These are phyloP conservation scores for Myoxocephalus aenaeus DNA, from an alignment of 2,797 vertebrate genomes.

Conservation along the genomic window DNA sequence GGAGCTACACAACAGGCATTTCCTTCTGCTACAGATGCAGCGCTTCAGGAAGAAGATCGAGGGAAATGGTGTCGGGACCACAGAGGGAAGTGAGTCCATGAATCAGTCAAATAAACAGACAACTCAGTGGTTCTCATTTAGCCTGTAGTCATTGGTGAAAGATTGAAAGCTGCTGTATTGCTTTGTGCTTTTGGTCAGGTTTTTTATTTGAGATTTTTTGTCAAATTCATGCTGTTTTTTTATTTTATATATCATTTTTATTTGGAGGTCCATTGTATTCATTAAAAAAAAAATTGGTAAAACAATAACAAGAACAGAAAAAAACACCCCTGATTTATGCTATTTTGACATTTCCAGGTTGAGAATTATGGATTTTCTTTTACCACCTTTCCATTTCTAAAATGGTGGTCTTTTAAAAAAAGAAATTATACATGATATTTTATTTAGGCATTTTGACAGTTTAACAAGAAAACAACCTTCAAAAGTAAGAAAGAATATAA, in stretches of 20 bases:
- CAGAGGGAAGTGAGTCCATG: slow-evolving; percentile 46
- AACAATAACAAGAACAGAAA: too few relatives aligned
- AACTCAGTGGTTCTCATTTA: too few relatives aligned
- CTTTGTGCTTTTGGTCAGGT: background rate
- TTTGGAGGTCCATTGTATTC: too few relatives aligned
- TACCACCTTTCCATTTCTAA: background rate
- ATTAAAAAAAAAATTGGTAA: too few relatives aligned
- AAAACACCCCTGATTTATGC: too few relatives aligned
- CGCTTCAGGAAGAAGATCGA: slow-evolving; percentile 25
- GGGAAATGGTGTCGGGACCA: fast-evolving
- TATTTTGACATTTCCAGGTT: background rate
- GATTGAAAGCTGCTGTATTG: background rate
- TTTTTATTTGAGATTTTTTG: background rate
- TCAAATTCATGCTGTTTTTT: background rate
- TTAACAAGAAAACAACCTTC: too few relatives aligned
- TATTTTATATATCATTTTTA: background rate
- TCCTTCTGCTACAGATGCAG: slow-evolving; percentile 51
- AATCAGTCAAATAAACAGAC: too few relatives aligned
- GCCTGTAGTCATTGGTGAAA: background rate
- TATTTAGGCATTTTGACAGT: too few relatives aligned
- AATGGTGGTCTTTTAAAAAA: too few relatives aligned
- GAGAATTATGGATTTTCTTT: background rate
- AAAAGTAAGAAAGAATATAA: too few relatives aligned
- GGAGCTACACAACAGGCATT: slow-evolving; percentile 61
- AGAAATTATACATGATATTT: too few relatives aligned